phyloP scores from a whole-genome alignment of 2,888 invertebrate species.

The Teleiodes luculella region DNA sequence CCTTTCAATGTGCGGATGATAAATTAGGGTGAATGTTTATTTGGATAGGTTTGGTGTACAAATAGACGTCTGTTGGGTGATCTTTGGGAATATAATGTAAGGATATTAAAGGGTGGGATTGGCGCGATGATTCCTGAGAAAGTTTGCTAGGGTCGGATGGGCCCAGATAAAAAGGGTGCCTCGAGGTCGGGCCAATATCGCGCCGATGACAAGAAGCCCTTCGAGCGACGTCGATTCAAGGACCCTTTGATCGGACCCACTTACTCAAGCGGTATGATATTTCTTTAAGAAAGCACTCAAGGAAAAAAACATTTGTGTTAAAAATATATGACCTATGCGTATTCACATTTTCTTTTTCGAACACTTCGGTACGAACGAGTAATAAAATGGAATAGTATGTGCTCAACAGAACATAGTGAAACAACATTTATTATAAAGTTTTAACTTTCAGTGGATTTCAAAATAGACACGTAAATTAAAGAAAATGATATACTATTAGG shows the following conservation, averaged over 20 bases:
- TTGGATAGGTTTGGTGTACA: conserved; percentile 25
- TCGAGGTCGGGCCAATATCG: conserved; percentile 50
- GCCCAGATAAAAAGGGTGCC: conserved; percentile 64
- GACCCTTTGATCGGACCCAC: conserved; percentile 25
- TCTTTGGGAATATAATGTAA: conserved; percentile 49
- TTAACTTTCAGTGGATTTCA: too few relatives aligned
- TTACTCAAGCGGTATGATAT: conserved; percentile 8
- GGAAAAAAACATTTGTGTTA: too few relatives aligned
- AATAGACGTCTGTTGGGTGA: conserved; percentile 36
- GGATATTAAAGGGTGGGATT: conserved; percentile 50
- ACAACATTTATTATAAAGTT: too few relatives aligned
- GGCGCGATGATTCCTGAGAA: conserved; percentile 59
- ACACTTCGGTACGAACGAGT: too few relatives aligned
- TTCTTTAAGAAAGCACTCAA: neutral
- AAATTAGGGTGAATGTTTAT: conserved; percentile 1
- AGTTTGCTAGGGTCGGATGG: conserved; percentile 57
- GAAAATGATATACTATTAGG: too few relatives aligned
- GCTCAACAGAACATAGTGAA: too few relatives aligned
- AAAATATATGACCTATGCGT: too few relatives aligned
- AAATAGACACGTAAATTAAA: too few relatives aligned
- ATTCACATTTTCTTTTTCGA: too few relatives aligned
- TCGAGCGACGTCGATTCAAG: conserved; percentile 28
- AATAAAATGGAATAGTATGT: too few relatives aligned
- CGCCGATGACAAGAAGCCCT: conserved; percentile 44
- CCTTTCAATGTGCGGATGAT: neutral